Evolutionary conservation across 2,888 invertebrate genomes (phyloP).

Genomic region (Noctua janthina): DNA sequence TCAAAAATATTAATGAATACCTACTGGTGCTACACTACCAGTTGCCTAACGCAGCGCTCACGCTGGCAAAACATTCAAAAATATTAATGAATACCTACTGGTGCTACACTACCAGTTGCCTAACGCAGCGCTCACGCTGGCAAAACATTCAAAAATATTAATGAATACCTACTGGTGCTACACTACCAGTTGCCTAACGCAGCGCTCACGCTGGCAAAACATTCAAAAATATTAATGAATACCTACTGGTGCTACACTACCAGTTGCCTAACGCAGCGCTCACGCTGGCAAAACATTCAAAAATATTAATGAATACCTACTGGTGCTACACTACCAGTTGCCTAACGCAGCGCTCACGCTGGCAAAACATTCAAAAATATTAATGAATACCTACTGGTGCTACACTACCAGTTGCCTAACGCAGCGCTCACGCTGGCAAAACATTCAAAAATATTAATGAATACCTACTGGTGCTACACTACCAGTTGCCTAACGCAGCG

Average conservation of each 20-base stretch:
- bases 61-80: too few species aligned
- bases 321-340: background rate
- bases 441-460: background rate
- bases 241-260: background rate
- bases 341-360: background rate
- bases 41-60: background rate
- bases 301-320: background rate
- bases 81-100: accelerated
- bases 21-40: background rate
- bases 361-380: background rate
- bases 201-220: too few species aligned
- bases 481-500: background rate
- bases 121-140: background rate
- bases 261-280: background rate
- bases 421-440: too few species aligned
- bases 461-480: too few species aligned
- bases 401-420: background rate
- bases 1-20: background rate
- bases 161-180: too few species aligned
- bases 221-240: background rate
- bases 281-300: too few species aligned
- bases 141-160: background rate
- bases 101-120: background rate
- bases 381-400: accelerated
- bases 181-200: background rate